Evolutionary conservation across 1,140 invertebrate species (phyloP), one percentile per base, ranked within the genome.

Genomic region (Drosophila parvula): DNA sequence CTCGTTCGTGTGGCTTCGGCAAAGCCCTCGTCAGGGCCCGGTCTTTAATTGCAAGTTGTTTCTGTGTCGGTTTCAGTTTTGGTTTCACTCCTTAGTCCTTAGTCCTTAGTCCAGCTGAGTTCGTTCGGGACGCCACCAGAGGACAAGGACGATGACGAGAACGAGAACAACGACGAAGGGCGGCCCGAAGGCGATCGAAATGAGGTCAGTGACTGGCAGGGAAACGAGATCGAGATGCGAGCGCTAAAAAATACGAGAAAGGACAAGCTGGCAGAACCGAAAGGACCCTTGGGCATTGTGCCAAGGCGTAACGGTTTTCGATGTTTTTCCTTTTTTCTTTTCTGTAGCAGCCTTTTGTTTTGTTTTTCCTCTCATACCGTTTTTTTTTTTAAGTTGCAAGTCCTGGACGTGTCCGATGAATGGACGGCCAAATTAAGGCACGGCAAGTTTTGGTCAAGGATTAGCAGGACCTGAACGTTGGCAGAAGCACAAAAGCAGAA

Each of bases 201-300:
- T 70, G 77, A 88, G 83, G 83, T 88, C 83, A 89, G 73, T 80
- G 84, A 86, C 82, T 81, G 81, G 60, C 63, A 68, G 60, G 47
- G 43, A 32, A 69, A 59, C 65, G 22, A 41, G 55, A 56, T 58
- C 56, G 47, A 44, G 34, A 75, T 32, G 22, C 27, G 10, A 44
- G 56, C 30, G 16, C 27, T 14, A 34, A 60, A 32, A 34, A 22
- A 32, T n/a, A 50, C 32, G 55, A 10, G 27, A 22, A 48, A 47
- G 59, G 50, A 74, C 38, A 65, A 41, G 38, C 45, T 45, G 65
- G 64, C 74, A 78, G 56, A 10, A 10, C 47, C 47, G 10, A 50
- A 32, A 14, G 51, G 57, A 73, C 69, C 69, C 67, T 71, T 40
- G 69, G 67, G 69, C 69, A 71, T 73, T 73, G 69, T 73, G 69